Percentiles rank a stretch among this genome's conserved stretches.
phyloP scores from a whole-genome alignment of 2,888 invertebrate genomes.

The Andrena bicolor region DNA sequence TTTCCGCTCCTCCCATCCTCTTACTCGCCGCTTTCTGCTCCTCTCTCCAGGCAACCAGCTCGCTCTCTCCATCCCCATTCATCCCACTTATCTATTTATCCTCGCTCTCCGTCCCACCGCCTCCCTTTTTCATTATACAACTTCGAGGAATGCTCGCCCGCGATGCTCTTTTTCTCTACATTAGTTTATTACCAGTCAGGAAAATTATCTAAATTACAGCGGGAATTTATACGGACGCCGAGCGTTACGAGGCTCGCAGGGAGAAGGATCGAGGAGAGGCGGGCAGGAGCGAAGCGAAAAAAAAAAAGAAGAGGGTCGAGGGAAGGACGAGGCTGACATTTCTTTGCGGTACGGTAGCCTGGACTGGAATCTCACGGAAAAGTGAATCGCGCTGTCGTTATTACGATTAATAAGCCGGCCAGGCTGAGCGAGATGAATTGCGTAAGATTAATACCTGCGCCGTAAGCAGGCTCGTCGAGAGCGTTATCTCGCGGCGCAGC shows the following conservation, averaged over 20 bases:
- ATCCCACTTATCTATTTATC: conserved; percentile 33
- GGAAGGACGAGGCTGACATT: conserved; percentile 42
- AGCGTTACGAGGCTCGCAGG: conserved; percentile 25
- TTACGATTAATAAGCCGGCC: conserved; percentile 78
- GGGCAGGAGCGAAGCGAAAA: background rate
- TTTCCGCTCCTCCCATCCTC: background rate
- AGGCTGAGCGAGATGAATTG: conserved; percentile 76
- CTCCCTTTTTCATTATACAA: conserved; percentile 26
- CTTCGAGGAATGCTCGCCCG: conserved; percentile 29
- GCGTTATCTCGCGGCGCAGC: conserved; percentile 63
- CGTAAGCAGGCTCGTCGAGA: conserved; percentile 74
- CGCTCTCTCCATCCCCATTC: conserved; percentile 16
- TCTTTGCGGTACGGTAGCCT: conserved; percentile 21
- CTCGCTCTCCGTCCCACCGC: background rate
- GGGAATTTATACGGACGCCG: conserved; percentile 51
- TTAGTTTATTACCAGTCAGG: conserved; percentile 58
- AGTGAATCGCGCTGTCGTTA: conserved; percentile 76
- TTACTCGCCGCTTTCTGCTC: background rate
- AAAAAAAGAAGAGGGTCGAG: conserved; percentile 22
- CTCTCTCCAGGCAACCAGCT: conserved; percentile 5
- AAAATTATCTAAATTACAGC: conserved; percentile 60
- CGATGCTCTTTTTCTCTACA: conserved; percentile 43
- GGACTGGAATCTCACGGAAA: conserved; percentile 70
- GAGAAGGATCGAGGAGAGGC: background rate
- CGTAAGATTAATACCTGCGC: conserved; percentile 78